Base-by-base conservation (phyloP, 2,888 invertebrate genomes). In the Leptarthrus brevirostris region DNA sequence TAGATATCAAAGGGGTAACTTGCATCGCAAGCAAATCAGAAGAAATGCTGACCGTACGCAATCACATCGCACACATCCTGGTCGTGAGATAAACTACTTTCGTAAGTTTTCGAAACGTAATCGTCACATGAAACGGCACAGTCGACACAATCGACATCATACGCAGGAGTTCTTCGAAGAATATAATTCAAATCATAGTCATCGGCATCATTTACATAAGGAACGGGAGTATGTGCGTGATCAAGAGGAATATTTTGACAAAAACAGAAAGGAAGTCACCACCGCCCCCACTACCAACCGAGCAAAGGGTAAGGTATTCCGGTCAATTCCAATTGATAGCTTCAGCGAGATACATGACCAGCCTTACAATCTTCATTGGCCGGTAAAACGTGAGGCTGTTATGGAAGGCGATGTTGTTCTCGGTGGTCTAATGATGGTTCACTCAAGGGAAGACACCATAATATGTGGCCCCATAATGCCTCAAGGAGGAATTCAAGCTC, bases 351-450 rank as follows among this genome's bases (percentile, higher is more conserved):
- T 73, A 14, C 75, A 75, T 74, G 77, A 78, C 47, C 77, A 76
- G 49, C 76, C 77, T 73, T 74, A 76, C 40, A 75, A 74, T 74
- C 40, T 81, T 40, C 86, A 85, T 79, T 93, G 93, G 93, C 93
- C 93, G 0, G 89, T 92, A 30, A 93, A 93, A 82, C 89, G 89
- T 78, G 92, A 93, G 77, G 93, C 93, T 1, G 89, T 91, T n/a
- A 89, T 94, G 5, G 92, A 93, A 79, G 96, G 95, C 0, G 92
- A 94, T 81, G 87, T 96, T 76, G 89, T 93, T 26, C 87, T 96
- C 20, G 96, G 96, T 1, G 95, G 94, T 0, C 88, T 96, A 58
- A 95, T 96, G 93, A 96, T 95, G 96, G 93, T 95, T 12, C 95
- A 95, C 84, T 93, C 93, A 74, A 87, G 95, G 20, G 92, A 93